phyloP scores from a whole-genome alignment of 2,113 vertebrate genomes.

The Atlantisia rogersi region DNA sequence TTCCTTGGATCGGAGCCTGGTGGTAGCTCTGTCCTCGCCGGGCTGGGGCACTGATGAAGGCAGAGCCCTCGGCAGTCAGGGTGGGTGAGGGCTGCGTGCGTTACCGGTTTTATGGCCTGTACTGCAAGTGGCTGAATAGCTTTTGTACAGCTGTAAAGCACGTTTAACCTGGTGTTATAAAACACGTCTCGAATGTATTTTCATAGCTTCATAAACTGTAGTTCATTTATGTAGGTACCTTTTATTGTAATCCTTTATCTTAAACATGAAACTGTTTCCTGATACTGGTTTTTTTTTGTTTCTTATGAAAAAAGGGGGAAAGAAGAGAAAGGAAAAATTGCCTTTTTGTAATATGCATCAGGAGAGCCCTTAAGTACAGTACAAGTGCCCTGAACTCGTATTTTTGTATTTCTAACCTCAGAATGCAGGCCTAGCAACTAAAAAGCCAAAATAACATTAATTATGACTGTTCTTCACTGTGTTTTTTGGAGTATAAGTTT shows the following conservation, averaged over 20 bases:
- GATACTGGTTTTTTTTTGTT: constrained; percentile 18
- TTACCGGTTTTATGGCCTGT: constrained; percentile 59
- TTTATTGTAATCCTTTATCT: constrained; percentile 72
- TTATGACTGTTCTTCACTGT: constrained; percentile 72
- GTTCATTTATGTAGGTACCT: constrained; percentile 46
- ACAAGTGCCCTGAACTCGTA: constrained; percentile 50
- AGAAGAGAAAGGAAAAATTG: not conserved
- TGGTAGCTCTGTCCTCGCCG: fast-evolving
- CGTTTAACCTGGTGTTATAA: constrained; percentile 65
- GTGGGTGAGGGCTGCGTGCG: constrained; percentile 3
- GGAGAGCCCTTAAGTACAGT: constrained; percentile 61
- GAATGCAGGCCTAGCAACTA: constrained; percentile 62
- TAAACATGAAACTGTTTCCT: constrained; percentile 71
- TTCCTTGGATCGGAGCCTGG: not conserved
- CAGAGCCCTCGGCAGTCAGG: not conserved
- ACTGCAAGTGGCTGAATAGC: constrained; percentile 52
- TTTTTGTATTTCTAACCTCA: constrained; percentile 75
- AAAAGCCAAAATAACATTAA: constrained; percentile 71
- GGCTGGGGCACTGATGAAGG: not conserved
- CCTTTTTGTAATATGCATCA: constrained; percentile 37
- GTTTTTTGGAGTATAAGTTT: constrained; percentile 65
- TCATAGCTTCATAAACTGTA: constrained; percentile 70
- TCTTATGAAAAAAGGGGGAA: not conserved
- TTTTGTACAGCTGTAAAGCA: constrained; percentile 75
- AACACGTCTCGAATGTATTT: constrained; percentile 70